A percentile compares a stretch with the other conserved stretches of the same genome.
Conservation (phyloP, 2,113 vertebrate genomes). For the Sarotherodon lohbergeri region DNA sequence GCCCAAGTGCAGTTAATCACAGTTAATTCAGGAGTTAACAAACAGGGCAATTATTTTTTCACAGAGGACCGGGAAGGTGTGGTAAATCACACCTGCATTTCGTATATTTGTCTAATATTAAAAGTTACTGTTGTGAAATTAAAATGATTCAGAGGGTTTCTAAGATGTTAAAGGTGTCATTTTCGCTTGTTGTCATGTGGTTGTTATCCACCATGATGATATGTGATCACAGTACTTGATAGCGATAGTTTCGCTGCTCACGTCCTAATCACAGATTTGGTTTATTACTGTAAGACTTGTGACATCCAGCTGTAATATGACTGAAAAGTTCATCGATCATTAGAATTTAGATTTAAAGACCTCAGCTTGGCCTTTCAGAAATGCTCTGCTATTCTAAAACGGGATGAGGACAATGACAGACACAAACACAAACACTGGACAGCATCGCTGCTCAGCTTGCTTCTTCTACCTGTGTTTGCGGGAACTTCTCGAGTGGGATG, state of each 20-base stretch:
- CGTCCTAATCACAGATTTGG: neutral
- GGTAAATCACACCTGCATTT: neutral
- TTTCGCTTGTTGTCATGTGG: neutral
- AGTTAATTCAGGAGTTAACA: neutral
- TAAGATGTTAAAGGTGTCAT: neutral
- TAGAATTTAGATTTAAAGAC: neutral
- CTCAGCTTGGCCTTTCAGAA: neutral
- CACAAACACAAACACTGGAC: neutral
- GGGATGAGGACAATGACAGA: neutral
- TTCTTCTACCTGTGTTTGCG: slow-evolving; percentile 82
- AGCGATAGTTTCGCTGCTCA: neutral
- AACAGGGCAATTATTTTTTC: neutral
- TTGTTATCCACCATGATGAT: neutral
- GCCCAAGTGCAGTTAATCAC: neutral
- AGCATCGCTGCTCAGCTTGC: neutral
- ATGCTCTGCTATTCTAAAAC: neutral
- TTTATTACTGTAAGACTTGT: neutral
- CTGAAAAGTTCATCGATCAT: neutral
- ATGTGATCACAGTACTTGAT: neutral
- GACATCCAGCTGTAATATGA: neutral
- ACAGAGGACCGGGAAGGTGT: neutral
- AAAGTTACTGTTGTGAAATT: neutral
- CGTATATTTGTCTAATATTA: rapidly evolving
- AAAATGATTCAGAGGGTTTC: neutral
- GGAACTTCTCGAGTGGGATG: slow-evolving; percentile 84